Percentiles rank a stretch among this genome's conserved stretches.
Evolutionary conservation across 2,888 invertebrate genomes (phyloP).

Genomic region (Phrixothrix hirtus): DNA sequence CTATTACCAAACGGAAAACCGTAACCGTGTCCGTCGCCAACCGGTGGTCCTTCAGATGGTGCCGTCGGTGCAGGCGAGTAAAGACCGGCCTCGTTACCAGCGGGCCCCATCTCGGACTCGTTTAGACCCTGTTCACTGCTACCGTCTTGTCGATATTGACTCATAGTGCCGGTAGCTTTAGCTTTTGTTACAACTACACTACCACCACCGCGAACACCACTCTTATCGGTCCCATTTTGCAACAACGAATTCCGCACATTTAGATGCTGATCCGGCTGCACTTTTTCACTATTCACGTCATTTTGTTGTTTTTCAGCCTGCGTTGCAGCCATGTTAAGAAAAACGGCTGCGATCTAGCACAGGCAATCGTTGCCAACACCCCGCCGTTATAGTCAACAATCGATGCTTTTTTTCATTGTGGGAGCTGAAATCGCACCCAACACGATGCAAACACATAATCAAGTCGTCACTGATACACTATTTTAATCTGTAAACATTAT

Average conservation of each 20-base stretch:
- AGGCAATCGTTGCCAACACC: slow-evolving; percentile 65
- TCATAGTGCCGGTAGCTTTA: slow-evolving; percentile 70
- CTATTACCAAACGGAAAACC: slow-evolving; percentile 49
- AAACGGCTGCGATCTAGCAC: slow-evolving; percentile 57
- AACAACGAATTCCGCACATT: slow-evolving; percentile 70
- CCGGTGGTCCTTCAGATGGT: slow-evolving; percentile 51
- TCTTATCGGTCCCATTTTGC: slow-evolving; percentile 80
- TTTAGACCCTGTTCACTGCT: slow-evolving; percentile 52
- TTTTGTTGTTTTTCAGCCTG: slow-evolving; percentile 82
- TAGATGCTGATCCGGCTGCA: slow-evolving; percentile 68
- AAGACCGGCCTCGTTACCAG: slow-evolving; percentile 37
- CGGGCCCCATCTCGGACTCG: slow-evolving; percentile 44
- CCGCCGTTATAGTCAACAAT: slow-evolving; percentile 59
- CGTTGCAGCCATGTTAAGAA: slow-evolving; percentile 80
- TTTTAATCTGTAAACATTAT: slow-evolving; percentile 51
- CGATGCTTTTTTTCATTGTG: slow-evolving; percentile 55
- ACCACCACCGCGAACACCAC: slow-evolving; percentile 68
- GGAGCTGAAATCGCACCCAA: slow-evolving; percentile 52
- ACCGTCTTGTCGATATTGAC: slow-evolving; percentile 74
- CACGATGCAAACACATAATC: slow-evolving; percentile 59
- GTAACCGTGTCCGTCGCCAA: slow-evolving; percentile 54
- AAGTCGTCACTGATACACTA: slow-evolving; percentile 51
- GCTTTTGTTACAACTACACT: slow-evolving; percentile 69
- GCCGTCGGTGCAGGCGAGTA: slow-evolving; percentile 35
- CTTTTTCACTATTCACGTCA: slow-evolving; percentile 69